Percentiles rank a stretch among this genome's conserved stretches.
Evolutionary conservation across 2,113 vertebrate genomes (phyloP).

Genomic region (Accipiter virgatus): DNA sequence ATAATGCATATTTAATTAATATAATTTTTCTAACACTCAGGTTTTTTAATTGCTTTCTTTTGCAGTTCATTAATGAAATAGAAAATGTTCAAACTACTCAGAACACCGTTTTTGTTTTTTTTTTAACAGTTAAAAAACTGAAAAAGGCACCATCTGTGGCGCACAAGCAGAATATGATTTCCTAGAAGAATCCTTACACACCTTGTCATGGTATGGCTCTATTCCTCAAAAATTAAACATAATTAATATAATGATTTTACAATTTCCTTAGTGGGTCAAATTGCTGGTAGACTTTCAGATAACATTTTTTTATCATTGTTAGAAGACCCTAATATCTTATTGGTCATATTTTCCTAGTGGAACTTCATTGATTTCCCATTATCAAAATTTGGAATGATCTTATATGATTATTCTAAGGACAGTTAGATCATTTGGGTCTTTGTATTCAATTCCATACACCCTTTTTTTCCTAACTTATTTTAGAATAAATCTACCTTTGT

Average conservation of each 20-base stretch:
- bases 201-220: neutral
- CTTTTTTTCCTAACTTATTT: neutral
- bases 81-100: constrained; percentile 1
- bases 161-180: neutral
- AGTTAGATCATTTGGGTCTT: neutral
- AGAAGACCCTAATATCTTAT: neutral
- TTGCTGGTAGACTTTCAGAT: neutral
- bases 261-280: neutral
- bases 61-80: constrained; percentile 9
- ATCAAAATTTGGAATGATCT: neutral
- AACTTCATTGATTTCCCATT: neutral
- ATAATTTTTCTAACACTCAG: constrained; percentile 30
- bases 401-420: neutral
- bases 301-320: neutral
- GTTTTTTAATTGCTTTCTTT: constrained; percentile 51
- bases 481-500: neutral
- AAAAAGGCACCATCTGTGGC: neutral
- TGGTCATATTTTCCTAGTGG: neutral
- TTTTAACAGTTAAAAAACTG: neutral
- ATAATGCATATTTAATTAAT: constrained; percentile 12
- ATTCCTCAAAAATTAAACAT: neutral
- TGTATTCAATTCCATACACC: neutral
- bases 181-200: neutral
- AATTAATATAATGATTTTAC: neutral
- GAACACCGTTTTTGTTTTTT: neutral